Evolutionary conservation across 2,113 vertebrate genomes (phyloP).

Genomic region (Sturnus vulgaris): DNA sequence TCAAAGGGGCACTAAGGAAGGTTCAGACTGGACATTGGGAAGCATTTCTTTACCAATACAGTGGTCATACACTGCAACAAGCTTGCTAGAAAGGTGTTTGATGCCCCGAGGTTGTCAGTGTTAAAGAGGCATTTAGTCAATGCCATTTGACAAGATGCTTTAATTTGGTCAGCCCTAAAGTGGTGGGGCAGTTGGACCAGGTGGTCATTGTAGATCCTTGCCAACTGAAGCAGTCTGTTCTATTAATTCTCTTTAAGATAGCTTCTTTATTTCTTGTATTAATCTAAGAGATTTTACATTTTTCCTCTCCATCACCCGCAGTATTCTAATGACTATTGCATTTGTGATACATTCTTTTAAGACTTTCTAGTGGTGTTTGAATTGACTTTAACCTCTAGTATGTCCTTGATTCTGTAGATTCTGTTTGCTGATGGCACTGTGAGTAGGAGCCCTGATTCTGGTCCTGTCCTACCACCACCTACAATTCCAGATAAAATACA

Average conservation of each 20-base stretch:
- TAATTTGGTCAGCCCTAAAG: background rate
- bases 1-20: background rate
- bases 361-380: background rate
- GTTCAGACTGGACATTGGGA: background rate
- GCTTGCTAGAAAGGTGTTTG: background rate
- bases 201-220: background rate
- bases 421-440: constrained; percentile 89
- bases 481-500: background rate
- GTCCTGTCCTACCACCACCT: constrained; percentile 65
- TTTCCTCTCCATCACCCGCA: background rate
- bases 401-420: constrained; percentile 69
- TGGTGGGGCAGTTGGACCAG: background rate
- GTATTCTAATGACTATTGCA: background rate
- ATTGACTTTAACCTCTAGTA: background rate
- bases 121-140: background rate
- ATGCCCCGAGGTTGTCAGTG: background rate
- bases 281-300: background rate
- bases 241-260: background rate
- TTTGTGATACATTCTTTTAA: background rate
- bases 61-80: background rate
- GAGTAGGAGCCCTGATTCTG: constrained; percentile 81
- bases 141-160: background rate
- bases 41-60: background rate
- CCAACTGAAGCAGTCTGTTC: background rate
- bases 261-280: background rate